These are phyloP conservation scores for Drosophila bunnanda DNA, from an alignment of 2,888 invertebrate species.

Conservation along the genomic window DNA sequence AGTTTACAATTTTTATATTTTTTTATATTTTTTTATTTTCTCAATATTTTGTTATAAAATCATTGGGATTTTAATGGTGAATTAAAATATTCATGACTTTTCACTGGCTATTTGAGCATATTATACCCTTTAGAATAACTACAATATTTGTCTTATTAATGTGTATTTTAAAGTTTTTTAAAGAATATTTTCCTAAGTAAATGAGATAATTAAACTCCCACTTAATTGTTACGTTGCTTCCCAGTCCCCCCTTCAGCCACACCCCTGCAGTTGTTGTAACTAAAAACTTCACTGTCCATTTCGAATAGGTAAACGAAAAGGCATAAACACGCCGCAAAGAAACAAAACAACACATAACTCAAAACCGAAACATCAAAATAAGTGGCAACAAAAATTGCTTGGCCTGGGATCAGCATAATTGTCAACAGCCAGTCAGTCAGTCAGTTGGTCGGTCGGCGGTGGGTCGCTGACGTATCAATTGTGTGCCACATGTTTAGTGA, in stretches of 20 bases:
- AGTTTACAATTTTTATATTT: too few species aligned
- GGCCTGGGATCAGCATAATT: conserved; percentile 64
- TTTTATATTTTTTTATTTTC: too few species aligned
- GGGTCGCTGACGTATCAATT: conserved; percentile 74
- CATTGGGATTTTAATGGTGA: too few species aligned
- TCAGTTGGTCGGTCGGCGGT: conserved; percentile 17
- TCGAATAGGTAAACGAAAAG: conserved; percentile 18
- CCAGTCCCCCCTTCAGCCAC: background rate
- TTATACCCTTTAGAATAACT: background rate
- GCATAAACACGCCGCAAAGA: conserved; percentile 18
- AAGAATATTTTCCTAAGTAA: too few species aligned
- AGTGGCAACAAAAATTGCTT: conserved; percentile 17
- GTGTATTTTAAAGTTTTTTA: too few species aligned
- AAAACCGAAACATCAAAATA: conserved; percentile 26
- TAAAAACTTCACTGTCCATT: conserved; percentile 42
- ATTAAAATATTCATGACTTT: too few species aligned
- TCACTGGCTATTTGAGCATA: too few species aligned
- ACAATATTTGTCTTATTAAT: too few species aligned
- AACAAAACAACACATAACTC: conserved; percentile 9
- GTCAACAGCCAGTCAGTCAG: conserved; percentile 59
- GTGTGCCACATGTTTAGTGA: conserved; percentile 82
- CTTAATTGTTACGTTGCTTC: too few species aligned
- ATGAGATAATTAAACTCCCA: too few species aligned
- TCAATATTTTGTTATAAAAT: too few species aligned
- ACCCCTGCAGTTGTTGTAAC: conserved; percentile 43